Base-by-base conservation (phyloP, 2,113 vertebrate genomes). In the Oncorhynchus mykiss region DNA sequence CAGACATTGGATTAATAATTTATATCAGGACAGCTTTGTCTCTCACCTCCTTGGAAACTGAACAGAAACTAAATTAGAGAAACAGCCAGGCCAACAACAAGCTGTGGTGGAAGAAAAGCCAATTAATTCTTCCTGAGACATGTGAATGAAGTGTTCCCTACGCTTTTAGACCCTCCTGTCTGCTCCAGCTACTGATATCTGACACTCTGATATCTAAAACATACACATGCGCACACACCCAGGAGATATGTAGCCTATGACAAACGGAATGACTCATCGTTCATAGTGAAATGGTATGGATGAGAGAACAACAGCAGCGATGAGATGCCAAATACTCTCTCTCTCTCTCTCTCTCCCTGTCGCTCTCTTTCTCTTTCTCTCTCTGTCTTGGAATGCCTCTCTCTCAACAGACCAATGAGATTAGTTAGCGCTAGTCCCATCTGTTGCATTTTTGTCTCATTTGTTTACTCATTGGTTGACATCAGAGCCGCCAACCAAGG, bases 381-480 rank as follows among this genome's bases (percentile, higher is more conserved):
- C 64, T 59, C n/a, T 0, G 68, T 34, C 74, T 86, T 84, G 81
- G 16, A 62, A 62, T 22, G 59, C n/a, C 20, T 62, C n/a, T 72
- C 62, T 71, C 82, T 62, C 62, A 70, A 70, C 59, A 7, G 82
- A 76, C 78, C 75, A 66, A 71, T 81, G 85, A 81, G 80, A 87
- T 86, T 73, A 81, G 82, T 84, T 82, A 81, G 72, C 18, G 14
- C 57, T 70, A 16, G 81, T 79, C 82, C 86, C 90, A 90, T 91
- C 89, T 90, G 89, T 73, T 86, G 80, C 72, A 78, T 88, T 88
- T 79, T 85, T 74, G 69, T 82, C 74, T 89, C 83, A 83, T 90
- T 90, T 91, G 87, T 90, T 91, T 87, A 85, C 85, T 81, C 78
- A 11, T 70, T 82, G 75, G 80, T 82, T 86, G 80, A 82, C 82